Evolutionary conservation across 1,140 invertebrate species (phyloP), one percentile per base, ranked within the genome.

Genomic region (Palaemon carinicauda): DNA sequence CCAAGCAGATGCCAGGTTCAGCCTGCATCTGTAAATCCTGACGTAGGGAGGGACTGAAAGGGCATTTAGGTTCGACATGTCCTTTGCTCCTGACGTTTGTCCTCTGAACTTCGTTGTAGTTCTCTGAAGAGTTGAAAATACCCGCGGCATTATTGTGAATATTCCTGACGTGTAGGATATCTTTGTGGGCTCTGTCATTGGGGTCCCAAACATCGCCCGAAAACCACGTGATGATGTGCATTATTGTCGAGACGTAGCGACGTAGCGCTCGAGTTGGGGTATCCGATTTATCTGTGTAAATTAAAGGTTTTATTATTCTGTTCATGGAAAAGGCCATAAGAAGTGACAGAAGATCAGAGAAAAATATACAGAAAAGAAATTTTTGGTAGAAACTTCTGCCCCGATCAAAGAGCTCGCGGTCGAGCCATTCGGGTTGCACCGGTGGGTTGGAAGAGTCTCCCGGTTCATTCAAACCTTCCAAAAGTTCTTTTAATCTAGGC

Each of bases 141-240:
- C 17, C 19, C 33, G 92, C 91, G 0, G 92, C 91, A 5, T 80
- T 52, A 0, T 87, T 56, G 82, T 94, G 94, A 88, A 93, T 90
- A 24, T 87, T 90, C 15, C 92, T 90, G 0, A 94, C 93, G 0
- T 71, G 87, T 51, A 90, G 86, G 19, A 93, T 91, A 21, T 92
- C 92, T 9, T 91, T 90, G 53, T 92, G 91, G 0, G 91, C 93
- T 0, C 84, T 78, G 53, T 92, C 92, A 1, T 91, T 90, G 29
- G 90, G 75, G 9, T 91, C 88, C 91, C 92, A 94, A 9, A 96
- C 92, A 50, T 95, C 93, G 69, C 94, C 91, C 17, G 93, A 91
- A 89, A 96, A 96, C 96, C 96, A 98, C 2, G 93, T 90, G 3
- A 94, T 91, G 21, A 95, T 94, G 89, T 97, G 95, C 3, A 94